Conservation (phyloP, 2,888 invertebrate genomes). For the Heteromyza rotundicornis region DNA sequence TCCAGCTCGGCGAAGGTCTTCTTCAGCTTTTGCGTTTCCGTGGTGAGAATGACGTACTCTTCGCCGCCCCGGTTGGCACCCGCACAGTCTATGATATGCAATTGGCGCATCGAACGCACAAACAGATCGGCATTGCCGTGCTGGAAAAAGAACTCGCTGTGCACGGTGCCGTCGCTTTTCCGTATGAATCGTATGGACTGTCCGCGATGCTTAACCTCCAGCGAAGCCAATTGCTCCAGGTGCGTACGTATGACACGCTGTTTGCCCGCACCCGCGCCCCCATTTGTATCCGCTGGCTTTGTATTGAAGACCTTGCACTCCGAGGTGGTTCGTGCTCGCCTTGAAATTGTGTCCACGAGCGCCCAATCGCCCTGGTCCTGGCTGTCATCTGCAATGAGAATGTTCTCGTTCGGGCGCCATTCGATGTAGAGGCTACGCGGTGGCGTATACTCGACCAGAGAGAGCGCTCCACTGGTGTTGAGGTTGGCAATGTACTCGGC, state of each 20-base stretch:
- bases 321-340: constrained; percentile 58
- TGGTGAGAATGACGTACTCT: constrained; percentile 74
- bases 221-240: constrained; percentile 71
- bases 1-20: constrained; percentile 88
- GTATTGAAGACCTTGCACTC: constrained; percentile 60
- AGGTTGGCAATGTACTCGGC: constrained; percentile 69
- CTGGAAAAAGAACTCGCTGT: constrained; percentile 83
- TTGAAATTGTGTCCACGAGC: constrained; percentile 73
- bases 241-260: constrained; percentile 66
- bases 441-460: constrained; percentile 57
- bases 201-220: constrained; percentile 66
- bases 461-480: constrained; percentile 65
- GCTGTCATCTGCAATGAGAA: constrained; percentile 76
- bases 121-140: constrained; percentile 81
- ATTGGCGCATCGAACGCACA: constrained; percentile 53
- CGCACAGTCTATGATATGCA: constrained; percentile 61
- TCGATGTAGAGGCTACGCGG: constrained; percentile 72
- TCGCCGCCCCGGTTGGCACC: constrained; percentile 68
- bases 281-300: constrained; percentile 47
- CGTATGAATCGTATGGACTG: constrained; percentile 71
- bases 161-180: constrained; percentile 66
- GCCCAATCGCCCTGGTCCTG: constrained; percentile 84
- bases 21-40: constrained; percentile 74
- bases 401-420: constrained; percentile 79
- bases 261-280: constrained; percentile 42